These are phyloP conservation scores for Hirtodrosophila cameraria DNA, from an alignment of 2,888 invertebrate species.

Conservation along the genomic window DNA sequence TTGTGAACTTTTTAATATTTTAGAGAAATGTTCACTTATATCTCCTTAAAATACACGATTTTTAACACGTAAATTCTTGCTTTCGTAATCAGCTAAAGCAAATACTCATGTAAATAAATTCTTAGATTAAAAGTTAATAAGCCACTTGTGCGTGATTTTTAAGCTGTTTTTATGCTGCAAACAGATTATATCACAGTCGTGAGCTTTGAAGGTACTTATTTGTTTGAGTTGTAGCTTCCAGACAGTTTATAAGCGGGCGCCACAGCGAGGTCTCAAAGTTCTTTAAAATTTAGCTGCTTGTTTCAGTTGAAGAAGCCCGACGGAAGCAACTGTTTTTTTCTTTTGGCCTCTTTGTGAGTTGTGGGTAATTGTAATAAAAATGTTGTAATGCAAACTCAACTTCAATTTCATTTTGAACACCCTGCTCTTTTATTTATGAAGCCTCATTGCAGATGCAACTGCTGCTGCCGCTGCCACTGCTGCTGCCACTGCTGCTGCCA, in stretches of 20 bases:
- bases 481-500: too few relatives aligned
- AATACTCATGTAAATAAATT: too few relatives aligned
- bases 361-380: slow-evolving; percentile 53
- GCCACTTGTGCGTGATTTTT: too few relatives aligned
- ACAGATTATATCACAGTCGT: too few relatives aligned
- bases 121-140: too few relatives aligned
- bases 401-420: slow-evolving; percentile 59
- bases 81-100: too few relatives aligned
- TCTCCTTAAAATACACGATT: too few relatives aligned
- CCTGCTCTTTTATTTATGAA: slow-evolving; percentile 63
- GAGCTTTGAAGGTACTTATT: neutral
- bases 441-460: slow-evolving; percentile 20
- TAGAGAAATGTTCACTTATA: too few relatives aligned
- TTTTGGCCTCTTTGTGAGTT: slow-evolving; percentile 5
- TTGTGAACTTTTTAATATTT: too few relatives aligned
- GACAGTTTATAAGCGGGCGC: slow-evolving; percentile 30
- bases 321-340: slow-evolving; percentile 4
- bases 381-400: slow-evolving; percentile 57
- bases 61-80: too few relatives aligned
- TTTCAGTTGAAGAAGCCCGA: slow-evolving; percentile 19
- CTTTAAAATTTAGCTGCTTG: slow-evolving; percentile 19
- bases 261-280: neutral
- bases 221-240: slow-evolving; percentile 10
- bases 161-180: too few relatives aligned
- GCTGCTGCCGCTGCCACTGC: too few relatives aligned